Evolutionary conservation across 2,797 vertebrate species (phyloP).

Genomic region (Coccyzus lansbergi): DNA sequence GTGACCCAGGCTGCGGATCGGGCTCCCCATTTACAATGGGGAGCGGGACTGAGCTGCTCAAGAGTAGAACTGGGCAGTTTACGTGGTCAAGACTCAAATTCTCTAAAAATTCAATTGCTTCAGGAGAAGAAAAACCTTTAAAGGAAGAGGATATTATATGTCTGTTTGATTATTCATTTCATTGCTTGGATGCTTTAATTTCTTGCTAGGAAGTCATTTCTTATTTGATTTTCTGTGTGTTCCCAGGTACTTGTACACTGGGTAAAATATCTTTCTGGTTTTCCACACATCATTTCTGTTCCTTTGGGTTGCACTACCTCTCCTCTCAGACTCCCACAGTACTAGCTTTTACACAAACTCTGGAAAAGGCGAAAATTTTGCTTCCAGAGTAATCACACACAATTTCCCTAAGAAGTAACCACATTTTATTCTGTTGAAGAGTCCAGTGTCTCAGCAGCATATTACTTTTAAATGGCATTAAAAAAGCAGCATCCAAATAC

Average conservation of each 20-base stretch:
- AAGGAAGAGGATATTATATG: background rate
- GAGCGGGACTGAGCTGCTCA: background rate
- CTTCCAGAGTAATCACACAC: background rate
- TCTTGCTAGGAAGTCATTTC: background rate
- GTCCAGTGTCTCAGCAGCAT: background rate
- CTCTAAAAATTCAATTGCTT: background rate
- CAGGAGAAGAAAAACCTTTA: background rate
- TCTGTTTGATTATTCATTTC: background rate
- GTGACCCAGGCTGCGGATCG: background rate
- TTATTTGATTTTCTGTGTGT: constrained; percentile 7
- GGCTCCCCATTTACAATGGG: background rate
- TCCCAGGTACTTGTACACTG: background rate
- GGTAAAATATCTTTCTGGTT: background rate
- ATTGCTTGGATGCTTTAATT: background rate
- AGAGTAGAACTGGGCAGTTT: background rate
- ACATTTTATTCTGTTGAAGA: background rate
- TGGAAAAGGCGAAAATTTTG: background rate
- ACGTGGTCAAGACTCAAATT: background rate
- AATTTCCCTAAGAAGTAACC: background rate
- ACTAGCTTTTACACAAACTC: background rate
- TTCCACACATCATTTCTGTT: background rate
- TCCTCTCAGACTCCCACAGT: background rate
- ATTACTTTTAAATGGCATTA: background rate
- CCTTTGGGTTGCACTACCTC: background rate
- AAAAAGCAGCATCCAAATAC: background rate